Evolutionary conservation across 2,888 invertebrate species (phyloP), one percentile per base, ranked within the genome.

Genomic region (Chalcis sispes): DNA sequence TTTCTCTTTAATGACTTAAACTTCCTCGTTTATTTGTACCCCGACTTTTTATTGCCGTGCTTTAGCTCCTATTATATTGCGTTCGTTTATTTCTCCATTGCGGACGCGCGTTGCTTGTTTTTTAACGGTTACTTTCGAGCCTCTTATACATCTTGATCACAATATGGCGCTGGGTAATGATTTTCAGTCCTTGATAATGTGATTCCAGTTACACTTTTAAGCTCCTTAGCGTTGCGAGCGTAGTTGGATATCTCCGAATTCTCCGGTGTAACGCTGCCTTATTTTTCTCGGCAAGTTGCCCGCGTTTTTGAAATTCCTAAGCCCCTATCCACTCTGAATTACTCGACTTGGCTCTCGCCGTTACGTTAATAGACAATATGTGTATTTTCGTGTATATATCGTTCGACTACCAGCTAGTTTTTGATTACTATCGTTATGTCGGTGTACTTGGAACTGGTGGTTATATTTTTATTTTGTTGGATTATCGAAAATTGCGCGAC

Each of bases 271-370:
- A 27, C 40, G 42, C 18, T 15, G 36, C n/a, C 20, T 61, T 48
- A 59, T 36, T 50, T 61, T 50, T 36, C 59, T 32, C 48, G 70
- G 59, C 70, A 61, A 25, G 29, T 61, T 59, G 70, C 25, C 59
- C 59, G 59, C 29, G 15, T 69, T 69, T 46, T 46, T 48, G 20
- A 58, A 69, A 69, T 58, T 69, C 56, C 58, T n/a, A 1, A 66
- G 46, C 40, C 54, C 40, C 54, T 15, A 20, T 1, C 59, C 8
- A 5, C 40, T n/a, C n/a, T 59, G 56, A 40, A 67, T 42, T 54
- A 67, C 27, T 13, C 56, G 66, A 40, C 40, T 54, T 54, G 54
- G 54, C n/a, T 5, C 46, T 10, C 10, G 10, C 36, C 10, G 36
- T 36, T 36, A 36, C 36, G 5, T 36, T 7, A 36, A 36, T 4